These are phyloP conservation scores for Caenorhabditis remanei DNA, from an alignment of 1,140 invertebrate genomes.

Conservation along the genomic window DNA sequence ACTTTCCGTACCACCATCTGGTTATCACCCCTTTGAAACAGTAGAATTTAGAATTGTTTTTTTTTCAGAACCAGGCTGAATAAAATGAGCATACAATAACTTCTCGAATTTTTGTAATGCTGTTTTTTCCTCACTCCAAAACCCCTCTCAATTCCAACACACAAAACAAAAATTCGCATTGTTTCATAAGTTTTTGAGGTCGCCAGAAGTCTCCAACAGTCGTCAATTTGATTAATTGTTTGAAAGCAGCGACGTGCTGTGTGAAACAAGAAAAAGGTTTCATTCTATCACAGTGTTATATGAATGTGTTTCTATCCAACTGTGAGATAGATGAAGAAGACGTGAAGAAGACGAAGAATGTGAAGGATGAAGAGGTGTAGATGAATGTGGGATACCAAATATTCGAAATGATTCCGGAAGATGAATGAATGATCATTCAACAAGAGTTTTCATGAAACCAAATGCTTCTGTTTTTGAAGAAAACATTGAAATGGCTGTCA, in stretches of 20 bases:
- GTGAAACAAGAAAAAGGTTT: conserved; percentile 20
- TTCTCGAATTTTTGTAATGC: no score
- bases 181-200: conserved; percentile 12
- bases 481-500: no score
- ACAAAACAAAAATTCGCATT: background rate
- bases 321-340: background rate
- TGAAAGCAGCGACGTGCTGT: background rate
- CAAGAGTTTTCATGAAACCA: background rate
- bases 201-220: background rate
- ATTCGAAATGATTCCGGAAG: no score
- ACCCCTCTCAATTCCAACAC: no score
- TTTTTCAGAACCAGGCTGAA: no score
- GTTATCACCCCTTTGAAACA: no score
- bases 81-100: no score
- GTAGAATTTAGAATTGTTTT: no score
- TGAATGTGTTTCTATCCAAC: conserved; percentile 14
- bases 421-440: no score
- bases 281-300: conserved; percentile 13
- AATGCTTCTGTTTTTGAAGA: no score
- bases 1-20: no score
- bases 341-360: background rate
- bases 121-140: no score
- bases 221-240: conserved; percentile 45
- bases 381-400: background rate
- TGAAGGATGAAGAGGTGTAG: background rate